Percentiles rank a stretch among this genome's conserved stretches.
Evolutionary conservation across 2,888 invertebrate species (phyloP).

Genomic region (Zaprionus bogoriensis): DNA sequence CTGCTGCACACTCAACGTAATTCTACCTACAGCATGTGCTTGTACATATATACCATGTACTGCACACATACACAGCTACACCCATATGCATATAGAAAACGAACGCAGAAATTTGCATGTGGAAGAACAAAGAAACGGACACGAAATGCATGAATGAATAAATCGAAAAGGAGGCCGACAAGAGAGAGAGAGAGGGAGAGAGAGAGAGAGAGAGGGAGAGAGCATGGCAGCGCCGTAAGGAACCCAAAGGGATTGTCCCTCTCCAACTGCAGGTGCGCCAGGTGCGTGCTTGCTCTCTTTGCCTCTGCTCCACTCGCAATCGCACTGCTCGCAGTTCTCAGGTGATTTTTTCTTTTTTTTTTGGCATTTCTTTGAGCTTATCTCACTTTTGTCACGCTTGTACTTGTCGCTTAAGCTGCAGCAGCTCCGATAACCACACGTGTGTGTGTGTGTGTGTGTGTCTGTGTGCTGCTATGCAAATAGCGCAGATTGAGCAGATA

Average conservation of each 20-base stretch:
- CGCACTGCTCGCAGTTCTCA: no score
- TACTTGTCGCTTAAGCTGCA: constrained; percentile 25
- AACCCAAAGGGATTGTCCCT: constrained; percentile 12
- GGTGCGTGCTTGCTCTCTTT: neutral
- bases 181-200: neutral
- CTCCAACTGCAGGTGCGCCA: neutral
- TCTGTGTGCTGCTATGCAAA: constrained; percentile 50
- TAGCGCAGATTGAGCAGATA: constrained; percentile 8
- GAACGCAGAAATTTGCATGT: constrained; percentile 57
- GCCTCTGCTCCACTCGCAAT: neutral
- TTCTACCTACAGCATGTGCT: constrained; percentile 44
- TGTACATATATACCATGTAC: neutral
- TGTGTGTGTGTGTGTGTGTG: no score
- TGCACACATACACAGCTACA: no score
- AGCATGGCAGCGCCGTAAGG: neutral
- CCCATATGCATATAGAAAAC: constrained; percentile 17
- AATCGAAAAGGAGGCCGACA: constrained; percentile 37
- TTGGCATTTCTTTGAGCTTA: constrained; percentile 40
- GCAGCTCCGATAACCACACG: no score
- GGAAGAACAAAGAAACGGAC: constrained; percentile 42
- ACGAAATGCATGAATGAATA: constrained; percentile 56
- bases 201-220: neutral
- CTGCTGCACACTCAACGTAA: constrained; percentile 53
- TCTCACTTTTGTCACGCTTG: constrained; percentile 56
- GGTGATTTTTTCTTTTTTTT: constrained; percentile 3